Percentiles rank a stretch among this genome's conserved stretches.
Evolutionary conservation across 1,140 invertebrate genomes (phyloP).

Genomic region (Oryctes rhinoceros): DNA sequence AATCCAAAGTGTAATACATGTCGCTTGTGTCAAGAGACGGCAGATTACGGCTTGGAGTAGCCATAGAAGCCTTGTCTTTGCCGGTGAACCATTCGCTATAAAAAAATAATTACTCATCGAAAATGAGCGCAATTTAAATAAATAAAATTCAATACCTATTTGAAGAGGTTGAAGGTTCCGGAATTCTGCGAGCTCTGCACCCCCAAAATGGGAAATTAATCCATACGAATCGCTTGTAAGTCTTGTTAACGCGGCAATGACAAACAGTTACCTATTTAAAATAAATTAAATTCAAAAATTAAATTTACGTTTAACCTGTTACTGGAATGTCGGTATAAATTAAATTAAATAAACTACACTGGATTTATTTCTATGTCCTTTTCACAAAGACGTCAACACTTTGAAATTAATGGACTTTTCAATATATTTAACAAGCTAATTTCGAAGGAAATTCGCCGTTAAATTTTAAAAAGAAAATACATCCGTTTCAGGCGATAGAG

Average conservation of each 20-base stretch:
- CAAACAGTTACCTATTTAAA: conserved; percentile 72
- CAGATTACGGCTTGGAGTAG: conserved; percentile 55
- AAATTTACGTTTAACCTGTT: conserved; percentile 43
- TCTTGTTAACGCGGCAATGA: conserved; percentile 77
- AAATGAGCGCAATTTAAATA: not conserved
- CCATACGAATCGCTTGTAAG: conserved; percentile 68
- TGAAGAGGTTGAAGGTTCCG: conserved; percentile 60
- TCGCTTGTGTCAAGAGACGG: conserved; percentile 70
- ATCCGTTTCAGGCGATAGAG: not conserved
- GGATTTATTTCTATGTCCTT: no score
- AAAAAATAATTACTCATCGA: not conserved
- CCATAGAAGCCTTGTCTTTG: conserved; percentile 62
- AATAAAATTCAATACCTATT: conserved; percentile 44
- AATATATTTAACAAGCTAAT: no score
- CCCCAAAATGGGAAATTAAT: conserved; percentile 58
- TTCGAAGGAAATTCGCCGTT: not conserved
- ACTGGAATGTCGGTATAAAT: not conserved
- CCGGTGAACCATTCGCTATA: conserved; percentile 54
- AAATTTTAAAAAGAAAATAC: not conserved
- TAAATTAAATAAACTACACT: not conserved
- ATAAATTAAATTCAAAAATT: no score
- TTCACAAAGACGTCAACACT: no score
- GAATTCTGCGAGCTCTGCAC: conserved; percentile 56
- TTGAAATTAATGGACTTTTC: no score
- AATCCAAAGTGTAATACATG: conserved; percentile 77